Percentiles rank a stretch among this genome's conserved stretches.
These are phyloP conservation scores for Gallinago solitaria DNA, from an alignment of 2,797 vertebrate genomes.

Conservation along the genomic window DNA sequence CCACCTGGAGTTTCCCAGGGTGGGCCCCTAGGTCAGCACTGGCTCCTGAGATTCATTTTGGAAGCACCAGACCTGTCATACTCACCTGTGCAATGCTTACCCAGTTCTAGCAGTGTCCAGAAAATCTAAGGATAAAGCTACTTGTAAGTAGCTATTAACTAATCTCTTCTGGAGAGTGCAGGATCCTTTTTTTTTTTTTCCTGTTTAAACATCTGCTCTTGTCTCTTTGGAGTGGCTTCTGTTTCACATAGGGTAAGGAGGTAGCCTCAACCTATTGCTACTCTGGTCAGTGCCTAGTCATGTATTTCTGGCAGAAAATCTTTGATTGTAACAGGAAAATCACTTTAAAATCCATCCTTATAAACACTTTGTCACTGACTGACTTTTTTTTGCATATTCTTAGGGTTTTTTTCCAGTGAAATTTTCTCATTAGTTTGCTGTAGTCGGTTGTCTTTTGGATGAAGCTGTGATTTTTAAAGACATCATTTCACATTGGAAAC, in stretches of 20 bases:
- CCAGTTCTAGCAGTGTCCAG: neutral
- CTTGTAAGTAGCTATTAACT: neutral
- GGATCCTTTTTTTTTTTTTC: neutral
- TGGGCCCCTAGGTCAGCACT: neutral
- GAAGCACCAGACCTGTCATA: neutral
- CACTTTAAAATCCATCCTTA: neutral
- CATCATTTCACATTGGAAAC: neutral
- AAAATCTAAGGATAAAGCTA: neutral
- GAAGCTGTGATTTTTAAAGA: constrained; percentile 4
- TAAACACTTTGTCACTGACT: neutral
- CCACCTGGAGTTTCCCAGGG: neutral
- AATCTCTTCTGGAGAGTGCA: neutral
- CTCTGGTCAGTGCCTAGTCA: neutral
- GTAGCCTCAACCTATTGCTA: neutral
- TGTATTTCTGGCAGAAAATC: neutral
- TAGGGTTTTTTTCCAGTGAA: neutral
- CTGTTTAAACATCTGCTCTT: neutral
- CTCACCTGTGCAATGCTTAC: neutral
- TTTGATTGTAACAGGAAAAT: neutral
- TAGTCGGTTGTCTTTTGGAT: neutral
- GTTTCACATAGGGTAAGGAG: neutral
- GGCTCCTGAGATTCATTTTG: neutral
- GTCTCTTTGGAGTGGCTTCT: neutral
- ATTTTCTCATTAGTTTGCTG: neutral
- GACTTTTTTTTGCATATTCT: neutral